Base-by-base conservation (phyloP, 2,888 invertebrate species). In the Melinopterus prodromus region DNA sequence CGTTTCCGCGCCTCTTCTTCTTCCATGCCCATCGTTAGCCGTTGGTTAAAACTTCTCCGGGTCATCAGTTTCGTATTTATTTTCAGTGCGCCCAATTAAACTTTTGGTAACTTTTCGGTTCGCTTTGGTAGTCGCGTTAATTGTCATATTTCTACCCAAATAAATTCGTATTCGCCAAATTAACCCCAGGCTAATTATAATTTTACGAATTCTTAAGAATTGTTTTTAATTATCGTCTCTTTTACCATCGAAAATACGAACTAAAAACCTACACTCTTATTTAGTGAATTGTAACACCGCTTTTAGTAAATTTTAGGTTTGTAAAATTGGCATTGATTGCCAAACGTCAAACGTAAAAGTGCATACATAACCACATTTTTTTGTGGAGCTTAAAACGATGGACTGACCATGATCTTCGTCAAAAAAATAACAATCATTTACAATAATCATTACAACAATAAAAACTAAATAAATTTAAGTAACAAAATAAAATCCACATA, bases 41-140 rank as follows among this genome's bases (percentile, higher is more conserved):
- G 12, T 53, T 7, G 53, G 7, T 53, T 9, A 53, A 53, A 53
- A 12, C 12, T 53, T 12, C 12, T 12, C 53, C 53, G 5, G 53
- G 53, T 53, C 53, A 53, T 53, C 53, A 53, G 53, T 53, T 53
- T 53, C 53, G 53, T 53, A 53, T 53, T 53, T 53, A 53, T 53
- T 53, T 53, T 53, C 53, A 53, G 53, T 53, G 1, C 53, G 53
- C 53, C 53, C 53, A 53, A 53, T 53, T 53, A 53, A 53, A 53
- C 53, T 53, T 53, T 12, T 53, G 53, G 53, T 53, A 53, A 53
- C 53, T 53, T 53, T 53, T 53, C 53, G 12, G 53, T 53, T 1
- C 12, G 53, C 53, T 53, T 53, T 53, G 53, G 53, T 53, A 53
- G 12, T 12, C 12, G 0, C 53, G 53, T 53, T 53, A 53, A 53